A percentile compares a stretch with the other conserved stretches of the same genome.
These are phyloP conservation scores for Copsychus sechellarum DNA, from an alignment of 2,113 vertebrate genomes.

Conservation along the genomic window DNA sequence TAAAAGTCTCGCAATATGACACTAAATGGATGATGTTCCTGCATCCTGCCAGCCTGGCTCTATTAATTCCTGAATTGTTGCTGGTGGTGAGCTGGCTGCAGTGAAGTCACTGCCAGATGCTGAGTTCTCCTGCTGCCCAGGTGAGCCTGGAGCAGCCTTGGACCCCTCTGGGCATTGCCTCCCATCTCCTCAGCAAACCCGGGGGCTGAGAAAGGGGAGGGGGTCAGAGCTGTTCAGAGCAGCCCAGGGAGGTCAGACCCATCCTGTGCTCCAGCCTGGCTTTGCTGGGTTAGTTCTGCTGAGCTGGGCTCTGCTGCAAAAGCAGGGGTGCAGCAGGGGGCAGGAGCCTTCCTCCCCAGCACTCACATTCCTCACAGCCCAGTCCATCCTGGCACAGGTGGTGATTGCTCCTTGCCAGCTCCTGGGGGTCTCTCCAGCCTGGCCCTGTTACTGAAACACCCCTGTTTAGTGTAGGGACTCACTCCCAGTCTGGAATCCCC, in stretches of 20 bases:
- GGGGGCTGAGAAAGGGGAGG: background rate
- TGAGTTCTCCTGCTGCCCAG: background rate
- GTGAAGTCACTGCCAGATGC: background rate
- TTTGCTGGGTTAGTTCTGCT: background rate
- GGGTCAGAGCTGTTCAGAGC: background rate
- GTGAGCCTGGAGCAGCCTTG: background rate
- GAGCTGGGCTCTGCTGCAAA: background rate
- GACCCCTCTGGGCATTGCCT: background rate
- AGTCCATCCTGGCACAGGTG: background rate
- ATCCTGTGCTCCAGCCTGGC: background rate
- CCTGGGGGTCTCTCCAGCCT: background rate
- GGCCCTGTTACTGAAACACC: background rate
- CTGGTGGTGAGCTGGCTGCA: background rate
- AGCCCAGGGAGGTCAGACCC: background rate
- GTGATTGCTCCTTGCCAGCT: background rate
- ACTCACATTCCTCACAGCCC: background rate
- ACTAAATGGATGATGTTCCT: constrained; percentile 38
- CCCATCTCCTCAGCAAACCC: fast-evolving
- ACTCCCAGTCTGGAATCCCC: background rate
- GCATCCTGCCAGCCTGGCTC: constrained; percentile 39
- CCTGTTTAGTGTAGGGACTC: background rate
- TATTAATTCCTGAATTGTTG: constrained; percentile 7
- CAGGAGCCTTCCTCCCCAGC: background rate
- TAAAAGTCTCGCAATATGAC: constrained; percentile 39
- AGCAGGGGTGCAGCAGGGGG: background rate